These are phyloP conservation scores for Chrysemys picta DNA, from an alignment of 2,113 vertebrate species.

Conservation along the genomic window DNA sequence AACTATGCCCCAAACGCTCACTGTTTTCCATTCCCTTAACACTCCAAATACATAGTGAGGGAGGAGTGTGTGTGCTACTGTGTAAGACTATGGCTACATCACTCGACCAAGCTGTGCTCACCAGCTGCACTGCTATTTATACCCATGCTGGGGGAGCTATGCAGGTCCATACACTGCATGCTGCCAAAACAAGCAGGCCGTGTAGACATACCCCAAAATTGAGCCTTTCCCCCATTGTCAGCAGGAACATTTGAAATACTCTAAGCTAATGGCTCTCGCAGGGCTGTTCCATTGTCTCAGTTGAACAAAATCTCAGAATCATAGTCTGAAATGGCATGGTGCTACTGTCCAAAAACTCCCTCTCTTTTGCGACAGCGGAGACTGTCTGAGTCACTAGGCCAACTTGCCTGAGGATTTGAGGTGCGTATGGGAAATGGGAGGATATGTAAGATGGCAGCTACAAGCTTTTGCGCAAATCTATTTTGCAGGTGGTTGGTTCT, in stretches of 20 bases:
- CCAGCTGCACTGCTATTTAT: not conserved
- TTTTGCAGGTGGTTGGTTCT: not conserved
- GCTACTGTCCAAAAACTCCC: not conserved
- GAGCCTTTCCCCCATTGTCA: not conserved
- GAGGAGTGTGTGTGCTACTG: not conserved
- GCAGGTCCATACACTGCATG: not conserved
- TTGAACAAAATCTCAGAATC: not conserved
- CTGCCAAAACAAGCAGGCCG: not conserved
- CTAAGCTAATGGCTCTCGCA: fast-evolving
- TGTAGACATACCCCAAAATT: not conserved
- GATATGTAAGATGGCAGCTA: not conserved
- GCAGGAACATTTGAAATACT: not conserved
- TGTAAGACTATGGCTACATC: not conserved
- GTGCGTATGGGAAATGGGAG: not conserved
- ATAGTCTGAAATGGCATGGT: not conserved
- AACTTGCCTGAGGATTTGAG: not conserved
- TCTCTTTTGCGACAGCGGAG: not conserved
- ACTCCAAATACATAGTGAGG: not conserved
- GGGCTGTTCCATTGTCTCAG: not conserved
- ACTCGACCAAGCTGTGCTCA: not conserved
- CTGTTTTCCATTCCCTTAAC: not conserved
- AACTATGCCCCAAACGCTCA: not conserved
- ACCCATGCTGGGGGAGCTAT: not conserved
- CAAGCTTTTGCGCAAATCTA: not conserved
- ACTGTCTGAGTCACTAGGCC: not conserved